A percentile compares a stretch with the other conserved stretches of the same genome.
These are phyloP conservation scores for Galerucella pusilla DNA, from an alignment of 2,888 invertebrate species.

Conservation along the genomic window DNA sequence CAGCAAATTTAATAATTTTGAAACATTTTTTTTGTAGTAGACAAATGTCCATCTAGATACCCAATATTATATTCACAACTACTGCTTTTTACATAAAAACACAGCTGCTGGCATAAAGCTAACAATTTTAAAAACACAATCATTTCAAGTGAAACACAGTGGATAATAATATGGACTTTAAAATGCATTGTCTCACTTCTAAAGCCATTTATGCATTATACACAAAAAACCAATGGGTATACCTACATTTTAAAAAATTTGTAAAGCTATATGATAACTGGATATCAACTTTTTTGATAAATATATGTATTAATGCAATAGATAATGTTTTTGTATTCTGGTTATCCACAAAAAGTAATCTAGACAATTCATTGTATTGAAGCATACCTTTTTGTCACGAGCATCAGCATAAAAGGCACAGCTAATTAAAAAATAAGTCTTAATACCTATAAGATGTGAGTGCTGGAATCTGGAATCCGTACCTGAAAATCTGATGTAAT, in stretches of 20 bases:
- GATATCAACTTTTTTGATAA: no score
- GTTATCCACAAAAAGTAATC: neutral
- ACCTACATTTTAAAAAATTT: no score
- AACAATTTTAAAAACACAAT: no score
- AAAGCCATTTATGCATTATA: no score
- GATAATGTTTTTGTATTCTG: neutral
- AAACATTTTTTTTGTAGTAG: neutral
- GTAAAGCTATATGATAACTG: no score
- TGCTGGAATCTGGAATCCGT: constrained; percentile 33
- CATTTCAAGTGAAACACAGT: no score
- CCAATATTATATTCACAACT: neutral
- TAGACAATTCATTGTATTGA: constrained; percentile 2
- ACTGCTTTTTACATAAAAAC: neutral
- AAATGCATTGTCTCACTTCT: no score
- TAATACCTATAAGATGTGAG: constrained; percentile 12
- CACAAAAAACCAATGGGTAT: no score
- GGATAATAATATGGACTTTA: no score
- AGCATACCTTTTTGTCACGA: neutral
- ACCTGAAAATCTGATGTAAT: constrained; percentile 81
- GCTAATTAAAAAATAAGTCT: neutral
- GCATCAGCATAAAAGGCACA: neutral
- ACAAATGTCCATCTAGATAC: neutral
- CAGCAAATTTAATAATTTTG: no score
- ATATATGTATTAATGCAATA: no score
- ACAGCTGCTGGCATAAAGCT: no score